phyloP scores from a whole-genome alignment of 2,113 vertebrate genomes.

The Atractosteus spatula region DNA sequence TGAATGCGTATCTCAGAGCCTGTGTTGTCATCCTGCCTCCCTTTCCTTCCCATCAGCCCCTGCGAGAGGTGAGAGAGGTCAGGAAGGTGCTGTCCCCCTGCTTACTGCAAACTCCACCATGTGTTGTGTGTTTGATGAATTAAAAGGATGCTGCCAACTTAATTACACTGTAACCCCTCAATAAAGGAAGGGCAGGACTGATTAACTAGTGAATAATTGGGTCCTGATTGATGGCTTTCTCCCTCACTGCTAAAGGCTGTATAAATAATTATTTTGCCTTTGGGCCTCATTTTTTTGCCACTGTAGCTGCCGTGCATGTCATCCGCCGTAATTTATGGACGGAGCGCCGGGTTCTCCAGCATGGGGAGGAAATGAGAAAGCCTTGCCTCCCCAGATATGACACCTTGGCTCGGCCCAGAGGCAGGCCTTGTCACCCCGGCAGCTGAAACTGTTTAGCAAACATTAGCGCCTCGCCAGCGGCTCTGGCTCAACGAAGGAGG shows the following conservation, averaged over 20 bases:
- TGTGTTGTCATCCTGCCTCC: background rate
- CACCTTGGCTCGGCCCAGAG: conserved; percentile 67
- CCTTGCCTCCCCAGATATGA: conserved; percentile 58
- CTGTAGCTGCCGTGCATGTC: conserved; percentile 76
- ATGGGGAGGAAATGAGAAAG: conserved; percentile 58
- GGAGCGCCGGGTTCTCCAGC: conserved; percentile 56
- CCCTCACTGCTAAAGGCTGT: conserved; percentile 77
- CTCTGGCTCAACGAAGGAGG: background rate
- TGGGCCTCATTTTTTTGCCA: conserved; percentile 76
- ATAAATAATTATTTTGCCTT: conserved; percentile 89
- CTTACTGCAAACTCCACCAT: conserved; percentile 70
- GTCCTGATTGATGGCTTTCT: conserved; percentile 82
- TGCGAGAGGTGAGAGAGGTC: conserved; percentile 52
- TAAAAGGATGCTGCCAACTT: conserved; percentile 87
- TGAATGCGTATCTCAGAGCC: conserved; percentile 1
- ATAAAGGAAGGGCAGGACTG: conserved; percentile 85
- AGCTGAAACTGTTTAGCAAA: conserved; percentile 61
- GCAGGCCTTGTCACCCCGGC: conserved; percentile 51
- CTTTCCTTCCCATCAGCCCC: conserved; percentile 50
- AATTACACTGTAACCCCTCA: conserved; percentile 90
- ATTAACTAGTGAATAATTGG: conserved; percentile 88
- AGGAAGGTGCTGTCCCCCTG: conserved; percentile 66
- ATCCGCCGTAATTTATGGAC: conserved; percentile 80
- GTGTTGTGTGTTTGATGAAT: conserved; percentile 87
- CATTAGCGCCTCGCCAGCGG: conserved; percentile 56